Percentiles rank a stretch among this genome's conserved stretches.
Evolutionary conservation across 2,113 vertebrate genomes (phyloP).

Genomic region (Psittacula cyanocephala): DNA sequence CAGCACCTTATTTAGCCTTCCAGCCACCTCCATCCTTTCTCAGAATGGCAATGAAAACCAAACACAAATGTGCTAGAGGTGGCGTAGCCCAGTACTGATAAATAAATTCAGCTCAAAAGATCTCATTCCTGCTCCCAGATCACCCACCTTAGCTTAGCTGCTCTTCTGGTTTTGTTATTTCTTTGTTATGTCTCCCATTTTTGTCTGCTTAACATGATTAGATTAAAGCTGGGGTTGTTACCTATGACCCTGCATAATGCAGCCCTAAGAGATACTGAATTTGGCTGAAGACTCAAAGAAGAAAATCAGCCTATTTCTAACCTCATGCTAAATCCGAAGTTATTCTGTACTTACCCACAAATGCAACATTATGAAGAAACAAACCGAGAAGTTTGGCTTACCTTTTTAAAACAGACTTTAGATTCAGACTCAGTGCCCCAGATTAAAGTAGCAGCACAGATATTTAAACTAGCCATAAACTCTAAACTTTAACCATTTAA

Average conservation of each 20-base stretch:
- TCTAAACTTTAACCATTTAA: slow-evolving; percentile 27
- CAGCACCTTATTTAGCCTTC: background rate
- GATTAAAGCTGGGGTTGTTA: background rate
- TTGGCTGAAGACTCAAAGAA: background rate
- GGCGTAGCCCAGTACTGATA: background rate
- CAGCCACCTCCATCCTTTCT: background rate
- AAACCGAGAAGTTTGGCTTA: background rate
- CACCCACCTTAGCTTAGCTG: background rate
- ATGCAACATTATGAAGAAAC: background rate
- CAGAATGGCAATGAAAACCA: fast-evolving
- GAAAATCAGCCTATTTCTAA: background rate
- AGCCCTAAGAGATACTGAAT: background rate
- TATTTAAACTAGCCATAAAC: background rate
- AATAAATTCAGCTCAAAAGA: background rate
- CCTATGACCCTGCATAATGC: background rate
- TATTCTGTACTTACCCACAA: background rate
- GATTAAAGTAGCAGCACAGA: background rate
- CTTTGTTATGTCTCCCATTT: background rate
- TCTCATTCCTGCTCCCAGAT: background rate
- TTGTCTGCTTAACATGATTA: background rate
- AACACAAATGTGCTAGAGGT: background rate
- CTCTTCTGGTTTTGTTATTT: background rate
- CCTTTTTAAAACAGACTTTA: background rate
- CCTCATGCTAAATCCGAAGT: background rate
- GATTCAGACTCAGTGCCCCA: background rate